A percentile compares a stretch with the other conserved stretches of the same genome.
These are phyloP conservation scores for Drosophila fulvimacula DNA, from an alignment of 2,888 invertebrate species.

Conservation along the genomic window DNA sequence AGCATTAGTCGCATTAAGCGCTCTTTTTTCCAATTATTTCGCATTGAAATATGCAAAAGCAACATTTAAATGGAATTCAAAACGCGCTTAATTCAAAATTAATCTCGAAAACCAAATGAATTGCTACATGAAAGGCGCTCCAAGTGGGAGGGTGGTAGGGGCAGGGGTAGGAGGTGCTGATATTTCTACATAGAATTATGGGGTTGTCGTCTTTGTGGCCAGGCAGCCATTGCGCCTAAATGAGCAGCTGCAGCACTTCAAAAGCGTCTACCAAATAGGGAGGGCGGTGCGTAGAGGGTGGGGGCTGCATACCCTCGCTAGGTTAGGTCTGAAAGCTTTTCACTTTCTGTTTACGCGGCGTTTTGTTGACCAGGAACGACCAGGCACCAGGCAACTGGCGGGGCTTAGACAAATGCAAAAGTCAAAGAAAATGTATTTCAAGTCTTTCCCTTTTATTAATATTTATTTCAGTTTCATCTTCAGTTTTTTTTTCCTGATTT, in stretches of 20 bases:
- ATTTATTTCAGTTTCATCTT: conserved; percentile 4
- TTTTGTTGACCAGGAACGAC: conserved; percentile 52
- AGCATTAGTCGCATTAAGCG: conserved; percentile 71
- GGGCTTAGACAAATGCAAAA: conserved; percentile 12
- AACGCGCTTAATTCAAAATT: conserved; percentile 77
- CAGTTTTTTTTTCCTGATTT: neutral
- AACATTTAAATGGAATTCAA: conserved; percentile 76
- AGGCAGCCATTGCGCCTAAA: conserved; percentile 71
- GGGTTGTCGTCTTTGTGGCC: conserved; percentile 43
- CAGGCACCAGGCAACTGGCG: conserved; percentile 1
- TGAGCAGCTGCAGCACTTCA: conserved; percentile 63
- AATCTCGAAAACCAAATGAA: conserved; percentile 72
- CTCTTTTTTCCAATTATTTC: conserved; percentile 59
- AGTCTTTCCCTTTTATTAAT: conserved; percentile 3
- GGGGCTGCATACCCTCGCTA: neutral
- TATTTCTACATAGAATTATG: conserved; percentile 23
- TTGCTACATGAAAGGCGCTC: conserved; percentile 55
- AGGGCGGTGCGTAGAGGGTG: neutral
- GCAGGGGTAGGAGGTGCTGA: neutral
- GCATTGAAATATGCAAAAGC: conserved; percentile 43
- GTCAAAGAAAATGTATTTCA: conserved; percentile 28
- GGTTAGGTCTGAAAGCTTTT: conserved; percentile 22
- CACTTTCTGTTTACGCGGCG: conserved; percentile 67
- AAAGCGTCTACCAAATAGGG: conserved; percentile 35
- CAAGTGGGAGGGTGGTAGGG: neutral